A percentile compares a stretch with the other conserved stretches of the same genome.
These are phyloP conservation scores for Eufriesea mexicana DNA, from an alignment of 1,140 invertebrate genomes.

Conservation along the genomic window DNA sequence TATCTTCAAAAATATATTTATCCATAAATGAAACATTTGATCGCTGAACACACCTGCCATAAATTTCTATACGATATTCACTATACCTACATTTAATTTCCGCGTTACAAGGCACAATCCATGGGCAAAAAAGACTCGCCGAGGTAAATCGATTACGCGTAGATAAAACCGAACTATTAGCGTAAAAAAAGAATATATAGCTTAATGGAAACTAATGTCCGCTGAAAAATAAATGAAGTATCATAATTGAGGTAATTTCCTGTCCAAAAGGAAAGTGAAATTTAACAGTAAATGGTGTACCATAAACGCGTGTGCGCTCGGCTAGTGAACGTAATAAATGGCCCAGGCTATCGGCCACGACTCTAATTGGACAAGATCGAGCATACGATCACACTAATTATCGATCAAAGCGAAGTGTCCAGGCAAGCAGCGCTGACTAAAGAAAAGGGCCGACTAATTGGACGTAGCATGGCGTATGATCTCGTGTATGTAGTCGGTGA, in stretches of 20 bases:
- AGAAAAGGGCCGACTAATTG: constrained; percentile 62
- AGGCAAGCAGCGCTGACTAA: constrained; percentile 34
- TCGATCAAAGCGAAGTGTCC: constrained; percentile 68
- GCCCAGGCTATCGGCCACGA: constrained; percentile 37
- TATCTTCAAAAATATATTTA: too few species aligned
- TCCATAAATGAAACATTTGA: too few species aligned
- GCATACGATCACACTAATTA: constrained; percentile 74
- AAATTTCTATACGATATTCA: too few species aligned
- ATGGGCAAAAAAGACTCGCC: too few species aligned
- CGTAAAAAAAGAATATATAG: background rate
- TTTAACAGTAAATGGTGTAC: background rate
- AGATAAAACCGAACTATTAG: too few species aligned
- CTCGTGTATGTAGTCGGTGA: constrained; percentile 43
- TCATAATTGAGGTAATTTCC: constrained; percentile 20
- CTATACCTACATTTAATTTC: too few species aligned
- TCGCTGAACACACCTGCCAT: too few species aligned
- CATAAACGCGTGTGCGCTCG: background rate
- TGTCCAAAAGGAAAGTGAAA: background rate
- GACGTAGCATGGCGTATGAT: constrained; percentile 41
- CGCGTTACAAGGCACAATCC: too few species aligned
- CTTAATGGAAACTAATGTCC: background rate
- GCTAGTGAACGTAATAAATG: constrained; percentile 16
- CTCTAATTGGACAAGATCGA: constrained; percentile 77
- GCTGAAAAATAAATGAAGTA: background rate
- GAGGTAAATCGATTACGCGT: too few species aligned